Percentiles rank a stretch among this genome's conserved stretches.
These are phyloP conservation scores for Nanorana parkeri DNA, from an alignment of 2,113 vertebrate species.

Conservation along the genomic window DNA sequence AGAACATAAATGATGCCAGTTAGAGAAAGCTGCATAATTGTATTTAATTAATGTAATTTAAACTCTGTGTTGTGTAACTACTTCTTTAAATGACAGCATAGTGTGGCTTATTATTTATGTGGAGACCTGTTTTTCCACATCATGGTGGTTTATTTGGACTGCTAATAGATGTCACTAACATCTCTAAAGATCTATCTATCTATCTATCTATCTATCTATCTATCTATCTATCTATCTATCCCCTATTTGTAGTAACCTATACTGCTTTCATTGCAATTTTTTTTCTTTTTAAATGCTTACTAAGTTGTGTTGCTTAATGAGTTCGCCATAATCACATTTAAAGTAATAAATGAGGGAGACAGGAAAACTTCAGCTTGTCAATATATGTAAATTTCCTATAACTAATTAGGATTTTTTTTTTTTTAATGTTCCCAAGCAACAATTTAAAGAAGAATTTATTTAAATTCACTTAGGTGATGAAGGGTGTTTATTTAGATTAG, in stretches of 20 bases:
- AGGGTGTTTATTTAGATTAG: neutral
- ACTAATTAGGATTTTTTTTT: neutral
- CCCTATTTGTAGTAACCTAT: too few relatives aligned
- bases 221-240: too few relatives aligned
- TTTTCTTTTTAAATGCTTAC: too few relatives aligned
- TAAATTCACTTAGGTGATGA: neutral
- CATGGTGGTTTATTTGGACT: too few relatives aligned
- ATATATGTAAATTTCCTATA: conserved; percentile 9
- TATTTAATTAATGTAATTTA: conserved; percentile 7
- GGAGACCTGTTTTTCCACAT: neutral
- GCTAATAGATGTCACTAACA: too few relatives aligned
- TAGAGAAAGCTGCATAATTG: neutral
- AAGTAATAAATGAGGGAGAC: neutral
- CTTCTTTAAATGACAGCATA: neutral
- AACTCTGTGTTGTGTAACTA: neutral
- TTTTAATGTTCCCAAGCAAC: neutral
- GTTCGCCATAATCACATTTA: neutral
- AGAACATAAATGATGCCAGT: neutral
- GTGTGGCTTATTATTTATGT: neutral
- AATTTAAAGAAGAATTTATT: neutral
- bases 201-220: too few relatives aligned
- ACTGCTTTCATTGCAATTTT: too few relatives aligned
- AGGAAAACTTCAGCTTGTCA: neutral
- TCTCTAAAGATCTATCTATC: too few relatives aligned
- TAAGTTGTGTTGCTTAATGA: neutral